phyloP scores from a whole-genome alignment of 2,113 vertebrate species.

The Lonchura striata region DNA sequence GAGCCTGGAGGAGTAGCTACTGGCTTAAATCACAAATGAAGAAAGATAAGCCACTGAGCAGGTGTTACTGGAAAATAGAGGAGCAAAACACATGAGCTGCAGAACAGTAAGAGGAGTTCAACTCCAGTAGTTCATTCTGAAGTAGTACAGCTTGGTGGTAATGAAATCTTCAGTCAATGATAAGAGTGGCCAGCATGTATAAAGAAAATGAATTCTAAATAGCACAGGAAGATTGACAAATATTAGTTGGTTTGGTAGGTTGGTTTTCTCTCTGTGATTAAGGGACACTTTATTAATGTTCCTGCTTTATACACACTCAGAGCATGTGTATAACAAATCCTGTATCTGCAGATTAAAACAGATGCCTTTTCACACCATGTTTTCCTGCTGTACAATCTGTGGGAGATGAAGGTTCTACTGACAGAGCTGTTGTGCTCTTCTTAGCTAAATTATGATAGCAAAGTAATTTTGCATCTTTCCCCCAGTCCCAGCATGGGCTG shows the following conservation, averaged over 20 bases:
- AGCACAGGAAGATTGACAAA: background rate
- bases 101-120: background rate
- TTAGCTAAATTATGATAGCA: background rate
- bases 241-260: background rate
- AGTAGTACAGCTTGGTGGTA: background rate
- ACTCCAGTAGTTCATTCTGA: background rate
- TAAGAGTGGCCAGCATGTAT: background rate
- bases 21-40: background rate
- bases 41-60: background rate
- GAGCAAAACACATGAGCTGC: background rate
- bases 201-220: background rate
- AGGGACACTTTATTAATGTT: background rate
- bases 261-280: background rate
- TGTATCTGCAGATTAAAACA: background rate
- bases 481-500: background rate
- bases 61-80: background rate
- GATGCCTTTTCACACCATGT: background rate
- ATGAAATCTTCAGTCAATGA: background rate
- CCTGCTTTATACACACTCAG: background rate
- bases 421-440: background rate
- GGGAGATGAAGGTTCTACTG: background rate
- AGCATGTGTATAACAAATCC: background rate
- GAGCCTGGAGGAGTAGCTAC: background rate
- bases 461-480: background rate
- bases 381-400: rapidly evolving